These are phyloP conservation scores for Drosophila leonis DNA, from an alignment of 2,888 invertebrate species.

Conservation along the genomic window DNA sequence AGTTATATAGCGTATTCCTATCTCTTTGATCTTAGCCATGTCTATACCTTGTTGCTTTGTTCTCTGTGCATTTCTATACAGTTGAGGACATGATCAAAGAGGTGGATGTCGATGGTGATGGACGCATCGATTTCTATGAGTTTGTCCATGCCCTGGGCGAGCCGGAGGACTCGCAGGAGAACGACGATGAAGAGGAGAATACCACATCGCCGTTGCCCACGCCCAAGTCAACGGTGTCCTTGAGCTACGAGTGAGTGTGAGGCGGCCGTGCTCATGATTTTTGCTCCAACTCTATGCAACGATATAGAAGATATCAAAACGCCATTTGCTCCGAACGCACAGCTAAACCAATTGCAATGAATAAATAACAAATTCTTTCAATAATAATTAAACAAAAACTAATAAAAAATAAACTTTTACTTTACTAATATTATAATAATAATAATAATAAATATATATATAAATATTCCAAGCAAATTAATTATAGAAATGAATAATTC, in stretches of 20 bases:
- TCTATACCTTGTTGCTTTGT: neutral
- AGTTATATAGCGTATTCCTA: neutral
- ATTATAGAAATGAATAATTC: slow-evolving; percentile 12
- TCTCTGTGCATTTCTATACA: slow-evolving; percentile 79
- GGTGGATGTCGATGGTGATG: slow-evolving; percentile 97
- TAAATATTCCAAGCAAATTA: slow-evolving; percentile 14
- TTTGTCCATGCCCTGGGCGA: slow-evolving; percentile 93
- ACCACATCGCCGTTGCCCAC: slow-evolving; percentile 85
- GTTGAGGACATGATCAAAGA: slow-evolving; percentile 99
- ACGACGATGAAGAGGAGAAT: slow-evolving; percentile 89
- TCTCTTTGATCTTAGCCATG: neutral
- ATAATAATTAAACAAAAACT: slow-evolving; percentile 27
- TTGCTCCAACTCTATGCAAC: neutral
- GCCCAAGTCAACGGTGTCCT: slow-evolving; percentile 81
- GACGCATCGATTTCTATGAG: slow-evolving; percentile 97
- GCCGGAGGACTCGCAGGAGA: slow-evolving; percentile 92
- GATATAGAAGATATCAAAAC: slow-evolving; percentile 20
- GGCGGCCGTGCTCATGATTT: neutral
- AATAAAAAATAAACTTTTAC: slow-evolving; percentile 39
- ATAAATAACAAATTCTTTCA: slow-evolving; percentile 32
- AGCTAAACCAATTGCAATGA: slow-evolving; percentile 43
- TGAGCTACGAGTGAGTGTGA: slow-evolving; percentile 73
- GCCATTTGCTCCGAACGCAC: slow-evolving; percentile 52
- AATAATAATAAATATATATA: slow-evolving; percentile 24
- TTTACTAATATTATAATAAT: slow-evolving; percentile 43